Evolutionary conservation across 1,140 invertebrate genomes (phyloP).

Genomic region (Cryptotermes secundus): DNA sequence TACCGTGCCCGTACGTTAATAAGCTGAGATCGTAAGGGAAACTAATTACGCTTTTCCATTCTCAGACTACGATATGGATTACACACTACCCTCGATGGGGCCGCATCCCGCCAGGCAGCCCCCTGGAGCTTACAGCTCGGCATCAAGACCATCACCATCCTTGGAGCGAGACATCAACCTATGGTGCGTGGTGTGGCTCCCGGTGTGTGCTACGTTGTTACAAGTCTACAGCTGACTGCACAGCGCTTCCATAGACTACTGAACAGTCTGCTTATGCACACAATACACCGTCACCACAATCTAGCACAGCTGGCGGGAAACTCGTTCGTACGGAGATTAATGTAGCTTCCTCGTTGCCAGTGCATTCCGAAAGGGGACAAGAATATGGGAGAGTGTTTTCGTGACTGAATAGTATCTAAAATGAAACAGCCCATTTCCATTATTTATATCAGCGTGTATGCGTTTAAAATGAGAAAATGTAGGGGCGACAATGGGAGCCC

Average conservation of each 20-base stretch:
- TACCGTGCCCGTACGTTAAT: too few species aligned
- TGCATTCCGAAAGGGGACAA: not conserved
- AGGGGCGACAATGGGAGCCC: not conserved
- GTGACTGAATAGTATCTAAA: not conserved
- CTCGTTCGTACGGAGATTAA: not conserved
- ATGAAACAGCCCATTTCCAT: not conserved
- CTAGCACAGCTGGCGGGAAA: not conserved
- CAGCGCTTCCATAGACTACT: not conserved
- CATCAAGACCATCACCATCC: not conserved
- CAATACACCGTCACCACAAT: not conserved
- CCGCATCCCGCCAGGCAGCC: constrained; percentile 24
- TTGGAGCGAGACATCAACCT: not conserved
- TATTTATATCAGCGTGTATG: not conserved
- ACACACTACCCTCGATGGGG: constrained; percentile 21
- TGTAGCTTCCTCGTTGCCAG: not conserved
- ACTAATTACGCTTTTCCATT: not conserved
- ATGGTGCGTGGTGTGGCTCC: not conserved
- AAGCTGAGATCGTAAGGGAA: too few species aligned
- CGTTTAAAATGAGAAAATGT: constrained; percentile 3
- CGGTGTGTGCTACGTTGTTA: not conserved
- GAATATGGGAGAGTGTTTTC: not conserved
- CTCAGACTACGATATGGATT: not conserved
- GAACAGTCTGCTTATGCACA: not conserved
- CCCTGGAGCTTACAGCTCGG: constrained; percentile 5
- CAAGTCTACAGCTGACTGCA: not conserved